Evolutionary conservation across 2,113 vertebrate genomes (phyloP).

Genomic region (Nothocercus nigrocapillus): DNA sequence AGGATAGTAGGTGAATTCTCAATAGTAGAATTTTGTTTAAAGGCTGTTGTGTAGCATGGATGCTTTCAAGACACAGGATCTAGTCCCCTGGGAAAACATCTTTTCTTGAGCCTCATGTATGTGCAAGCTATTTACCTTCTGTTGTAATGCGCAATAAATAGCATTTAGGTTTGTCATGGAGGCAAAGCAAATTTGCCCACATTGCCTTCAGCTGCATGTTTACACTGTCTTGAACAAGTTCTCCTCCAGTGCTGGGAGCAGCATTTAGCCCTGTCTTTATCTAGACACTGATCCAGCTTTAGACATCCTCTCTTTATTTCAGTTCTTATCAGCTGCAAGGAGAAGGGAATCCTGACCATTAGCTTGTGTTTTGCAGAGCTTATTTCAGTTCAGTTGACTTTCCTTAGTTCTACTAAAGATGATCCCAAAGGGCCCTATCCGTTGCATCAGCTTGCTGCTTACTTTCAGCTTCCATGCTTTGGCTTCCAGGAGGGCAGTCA

Average conservation of each 20-base stretch:
- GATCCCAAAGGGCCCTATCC: neutral
- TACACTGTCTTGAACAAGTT: neutral
- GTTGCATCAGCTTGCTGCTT: constrained; percentile 57
- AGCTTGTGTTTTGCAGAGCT: neutral
- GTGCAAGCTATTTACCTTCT: neutral
- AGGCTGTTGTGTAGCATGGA: neutral
- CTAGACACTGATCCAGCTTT: neutral
- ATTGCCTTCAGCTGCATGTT: neutral
- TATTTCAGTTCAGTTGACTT: constrained; percentile 39
- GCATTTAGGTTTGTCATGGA: neutral
- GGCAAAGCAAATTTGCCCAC: neutral
- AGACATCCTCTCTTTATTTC: neutral
- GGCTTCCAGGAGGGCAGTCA: constrained; percentile 45
- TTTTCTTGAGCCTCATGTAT: neutral
- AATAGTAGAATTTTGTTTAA: neutral
- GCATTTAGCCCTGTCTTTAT: neutral
- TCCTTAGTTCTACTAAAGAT: constrained; percentile 31
- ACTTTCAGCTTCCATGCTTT: constrained; percentile 57
- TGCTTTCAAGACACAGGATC: neutral
- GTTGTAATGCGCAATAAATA: neutral
- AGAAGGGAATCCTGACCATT: constrained; percentile 4
- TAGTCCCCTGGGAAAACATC: neutral
- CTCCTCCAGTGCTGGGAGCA: neutral
- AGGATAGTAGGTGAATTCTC: neutral
- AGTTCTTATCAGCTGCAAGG: neutral